A percentile compares a stretch with the other conserved stretches of the same genome.
These are phyloP conservation scores for Bhutanitis thaidina DNA, from an alignment of 2,888 invertebrate genomes.

Conservation along the genomic window DNA sequence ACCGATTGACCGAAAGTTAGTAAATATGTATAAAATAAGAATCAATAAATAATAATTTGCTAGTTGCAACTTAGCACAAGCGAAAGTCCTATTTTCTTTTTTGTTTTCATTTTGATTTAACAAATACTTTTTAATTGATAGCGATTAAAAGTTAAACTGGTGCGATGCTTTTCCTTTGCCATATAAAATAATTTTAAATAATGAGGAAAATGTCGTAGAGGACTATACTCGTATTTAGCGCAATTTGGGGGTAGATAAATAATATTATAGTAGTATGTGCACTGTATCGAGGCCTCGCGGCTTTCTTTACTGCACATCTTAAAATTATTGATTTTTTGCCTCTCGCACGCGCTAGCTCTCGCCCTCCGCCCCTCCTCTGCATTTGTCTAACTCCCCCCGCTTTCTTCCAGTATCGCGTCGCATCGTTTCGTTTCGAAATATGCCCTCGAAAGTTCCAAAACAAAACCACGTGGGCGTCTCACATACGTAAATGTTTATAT, in stretches of 20 bases:
- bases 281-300: conserved; percentile 12
- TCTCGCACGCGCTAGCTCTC: conserved; percentile 39
- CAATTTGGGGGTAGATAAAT: neutral
- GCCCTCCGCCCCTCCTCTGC: conserved; percentile 24
- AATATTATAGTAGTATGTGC: conserved; percentile 14
- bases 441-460: conserved; percentile 39
- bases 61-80: too few relatives aligned
- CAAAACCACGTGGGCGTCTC: conserved; percentile 44
- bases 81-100: too few relatives aligned
- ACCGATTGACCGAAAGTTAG: too few relatives aligned
- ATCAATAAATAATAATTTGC: too few relatives aligned
- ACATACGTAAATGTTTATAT: too few relatives aligned
- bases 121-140: too few relatives aligned
- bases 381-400: conserved; percentile 23
- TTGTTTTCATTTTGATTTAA: too few relatives aligned
- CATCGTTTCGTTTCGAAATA: conserved; percentile 29
- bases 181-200: too few relatives aligned
- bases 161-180: too few relatives aligned
- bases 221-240: neutral
- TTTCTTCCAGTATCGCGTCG: conserved; percentile 26
- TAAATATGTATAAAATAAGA: too few relatives aligned
- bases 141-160: too few relatives aligned
- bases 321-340: conserved; percentile 51
- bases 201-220: too few relatives aligned
- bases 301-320: conserved; percentile 34